phyloP scores from a whole-genome alignment of 2,888 invertebrate species.

The Drosophila multiciliata region DNA sequence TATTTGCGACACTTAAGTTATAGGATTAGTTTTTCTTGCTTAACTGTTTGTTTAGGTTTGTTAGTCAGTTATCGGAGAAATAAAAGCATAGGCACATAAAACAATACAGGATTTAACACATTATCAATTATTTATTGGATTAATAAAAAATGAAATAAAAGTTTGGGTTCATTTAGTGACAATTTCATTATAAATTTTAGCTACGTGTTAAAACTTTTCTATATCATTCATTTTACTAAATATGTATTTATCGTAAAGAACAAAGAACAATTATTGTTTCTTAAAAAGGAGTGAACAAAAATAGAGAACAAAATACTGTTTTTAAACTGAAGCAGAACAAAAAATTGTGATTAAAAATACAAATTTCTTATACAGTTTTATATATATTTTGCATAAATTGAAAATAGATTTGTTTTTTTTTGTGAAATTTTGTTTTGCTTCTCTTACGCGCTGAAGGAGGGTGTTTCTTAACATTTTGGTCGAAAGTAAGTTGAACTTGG shows the following conservation, averaged over 20 bases:
- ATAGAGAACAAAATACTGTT: constrained; percentile 67
- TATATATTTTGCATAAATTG: constrained; percentile 19
- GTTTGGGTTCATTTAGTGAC: constrained; percentile 58
- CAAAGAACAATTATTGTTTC: constrained; percentile 56
- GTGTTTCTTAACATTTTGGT: constrained; percentile 17
- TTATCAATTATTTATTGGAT: constrained; percentile 66
- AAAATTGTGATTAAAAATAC: constrained; percentile 13
- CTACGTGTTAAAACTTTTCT: constrained; percentile 52
- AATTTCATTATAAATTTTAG: constrained; percentile 60
- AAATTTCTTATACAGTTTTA: constrained; percentile 33
- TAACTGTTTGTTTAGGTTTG: constrained; percentile 20
- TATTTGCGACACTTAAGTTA: constrained; percentile 46
- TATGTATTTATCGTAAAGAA: constrained; percentile 36
- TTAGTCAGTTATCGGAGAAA: constrained; percentile 41
- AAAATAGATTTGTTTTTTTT: background rate
- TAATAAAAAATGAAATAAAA: constrained; percentile 52
- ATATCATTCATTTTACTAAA: constrained; percentile 41
- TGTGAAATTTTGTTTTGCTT: constrained; percentile 46
- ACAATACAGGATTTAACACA: constrained; percentile 41
- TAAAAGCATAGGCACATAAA: constrained; percentile 37
- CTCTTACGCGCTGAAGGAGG: constrained; percentile 32
- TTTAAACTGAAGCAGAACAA: constrained; percentile 57
- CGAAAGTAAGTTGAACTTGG: constrained; percentile 57
- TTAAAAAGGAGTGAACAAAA: constrained; percentile 44
- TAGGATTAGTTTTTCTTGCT: constrained; percentile 17